Evolutionary conservation across 64 coral and sea anemone species (phyloP).

Genomic region (Actinia tenebrosa): DNA sequence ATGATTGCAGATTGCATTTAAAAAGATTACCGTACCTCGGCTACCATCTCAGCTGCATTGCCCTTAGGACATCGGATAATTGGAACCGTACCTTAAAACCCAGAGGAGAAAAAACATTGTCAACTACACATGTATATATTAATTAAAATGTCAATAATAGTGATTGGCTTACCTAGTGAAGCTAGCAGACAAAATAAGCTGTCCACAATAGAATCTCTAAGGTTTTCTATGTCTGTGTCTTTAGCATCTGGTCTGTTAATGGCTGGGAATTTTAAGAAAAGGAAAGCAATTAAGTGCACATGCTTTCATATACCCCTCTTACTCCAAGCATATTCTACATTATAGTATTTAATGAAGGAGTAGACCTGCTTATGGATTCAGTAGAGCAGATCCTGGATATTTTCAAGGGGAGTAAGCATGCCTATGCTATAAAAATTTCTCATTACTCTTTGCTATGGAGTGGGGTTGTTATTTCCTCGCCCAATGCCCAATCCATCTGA

Average conservation of each 20-base stretch:
- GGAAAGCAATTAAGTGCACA: too few relatives aligned
- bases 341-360: too few relatives aligned
- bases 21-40: conserved; percentile 48
- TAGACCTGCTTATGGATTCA: too few relatives aligned
- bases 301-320: too few relatives aligned
- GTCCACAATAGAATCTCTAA: conserved; percentile 88
- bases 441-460: too few relatives aligned
- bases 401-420: too few relatives aligned
- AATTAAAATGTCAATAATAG: background rate
- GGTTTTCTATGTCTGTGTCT: conserved; percentile 97
- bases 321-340: too few relatives aligned
- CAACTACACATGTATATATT: background rate
- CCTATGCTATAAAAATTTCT: too few relatives aligned
- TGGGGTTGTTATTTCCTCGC: too few relatives aligned
- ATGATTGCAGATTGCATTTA: too few relatives aligned
- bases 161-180: conserved; percentile 64
- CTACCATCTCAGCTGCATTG: conserved; percentile 98
- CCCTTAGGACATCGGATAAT: conserved; percentile 91
- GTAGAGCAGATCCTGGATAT: too few relatives aligned
- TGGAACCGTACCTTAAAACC: conserved; percentile 78
- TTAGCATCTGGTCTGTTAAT: conserved; percentile 95
- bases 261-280: conserved; percentile 28
- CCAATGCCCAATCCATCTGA: too few relatives aligned
- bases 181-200: conserved; percentile 97
- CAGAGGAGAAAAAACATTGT: background rate